Conservation (phyloP, 2,797 vertebrate species). For the Chromobotia macracanthus region DNA sequence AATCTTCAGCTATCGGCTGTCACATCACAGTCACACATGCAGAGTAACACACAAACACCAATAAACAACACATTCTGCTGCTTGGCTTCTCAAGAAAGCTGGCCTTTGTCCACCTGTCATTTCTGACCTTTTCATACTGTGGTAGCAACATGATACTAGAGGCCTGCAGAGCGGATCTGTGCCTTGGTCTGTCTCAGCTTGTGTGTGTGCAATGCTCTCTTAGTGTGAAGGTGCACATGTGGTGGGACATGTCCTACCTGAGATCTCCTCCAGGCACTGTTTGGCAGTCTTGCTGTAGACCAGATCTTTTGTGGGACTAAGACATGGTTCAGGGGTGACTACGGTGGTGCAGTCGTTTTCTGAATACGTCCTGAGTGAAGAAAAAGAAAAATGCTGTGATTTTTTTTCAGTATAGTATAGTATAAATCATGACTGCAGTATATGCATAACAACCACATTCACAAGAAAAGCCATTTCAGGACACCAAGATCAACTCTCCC, state of each 20-base stretch:
- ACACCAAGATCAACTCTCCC: too few relatives aligned
- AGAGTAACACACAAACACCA: slow-evolving; percentile 37
- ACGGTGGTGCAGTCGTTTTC: slow-evolving; percentile 93
- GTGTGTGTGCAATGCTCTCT: slow-evolving; percentile 10
- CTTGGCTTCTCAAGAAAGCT: slow-evolving; percentile 28
- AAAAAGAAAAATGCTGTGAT: too few relatives aligned
- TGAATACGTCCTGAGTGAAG: slow-evolving; percentile 86
- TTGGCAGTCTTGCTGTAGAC: slow-evolving; percentile 97
- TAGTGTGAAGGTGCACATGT: slow-evolving; percentile 29
- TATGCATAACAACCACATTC: slow-evolving; percentile 35
- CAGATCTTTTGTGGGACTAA: slow-evolving; percentile 95
- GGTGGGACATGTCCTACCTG: slow-evolving; percentile 80
- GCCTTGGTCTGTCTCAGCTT: slow-evolving; percentile 7
- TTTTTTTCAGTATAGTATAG: too few relatives aligned
- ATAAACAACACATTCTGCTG: slow-evolving; percentile 48
- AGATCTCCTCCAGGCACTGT: slow-evolving; percentile 99
- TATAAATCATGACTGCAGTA: too few relatives aligned
- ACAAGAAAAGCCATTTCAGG: background rate
- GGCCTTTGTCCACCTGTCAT: slow-evolving; percentile 47
- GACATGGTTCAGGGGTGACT: slow-evolving; percentile 85
- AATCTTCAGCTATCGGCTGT: slow-evolving; percentile 29
- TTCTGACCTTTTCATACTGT: slow-evolving; percentile 70
- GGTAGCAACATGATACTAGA: slow-evolving; percentile 52
- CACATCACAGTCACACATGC: slow-evolving; percentile 28
- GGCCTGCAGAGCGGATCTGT: slow-evolving; percentile 32